These are phyloP conservation scores for Premnoplex brunnescens DNA, from an alignment of 2,797 vertebrate species.

Conservation along the genomic window DNA sequence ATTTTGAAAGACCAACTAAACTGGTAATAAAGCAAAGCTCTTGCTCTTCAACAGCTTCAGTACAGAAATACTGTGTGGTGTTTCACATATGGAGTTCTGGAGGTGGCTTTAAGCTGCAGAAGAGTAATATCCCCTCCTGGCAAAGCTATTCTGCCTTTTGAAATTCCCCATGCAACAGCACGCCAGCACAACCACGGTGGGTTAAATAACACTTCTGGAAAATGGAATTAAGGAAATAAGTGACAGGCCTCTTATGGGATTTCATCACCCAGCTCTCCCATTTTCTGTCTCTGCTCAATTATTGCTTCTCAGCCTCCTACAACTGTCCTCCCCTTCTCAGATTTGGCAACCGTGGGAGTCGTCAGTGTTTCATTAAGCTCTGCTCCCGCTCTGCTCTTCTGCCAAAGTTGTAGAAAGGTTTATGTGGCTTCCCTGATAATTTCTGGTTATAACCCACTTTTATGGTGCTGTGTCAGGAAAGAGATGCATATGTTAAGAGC, in stretches of 20 bases:
- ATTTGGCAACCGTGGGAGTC: conserved; percentile 30
- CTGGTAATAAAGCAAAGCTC: not conserved
- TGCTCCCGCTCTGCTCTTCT: not conserved
- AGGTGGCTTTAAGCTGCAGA: not conserved
- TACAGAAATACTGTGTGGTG: not conserved
- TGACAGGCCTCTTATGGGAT: conserved; percentile 12
- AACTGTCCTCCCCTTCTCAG: conserved; percentile 27
- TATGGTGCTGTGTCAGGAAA: conserved; percentile 28
- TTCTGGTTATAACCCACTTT: conserved; percentile 22
- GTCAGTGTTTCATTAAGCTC: conserved; percentile 2
- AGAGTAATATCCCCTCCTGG: not conserved
- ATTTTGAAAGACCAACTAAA: not conserved
- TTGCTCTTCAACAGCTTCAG: not conserved
- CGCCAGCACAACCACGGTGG: not conserved
- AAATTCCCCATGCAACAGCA: not conserved
- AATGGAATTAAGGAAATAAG: conserved; percentile 33
- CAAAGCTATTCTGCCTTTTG: not conserved
- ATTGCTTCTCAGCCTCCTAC: conserved; percentile 36
- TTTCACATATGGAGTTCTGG: not conserved
- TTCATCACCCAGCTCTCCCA: conserved; percentile 8
- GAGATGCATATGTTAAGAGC: not conserved
- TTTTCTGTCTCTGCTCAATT: conserved; percentile 13
- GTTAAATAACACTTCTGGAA: conserved; percentile 11
- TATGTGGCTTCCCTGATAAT: conserved; percentile 23
- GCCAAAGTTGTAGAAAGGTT: conserved; percentile 41